Evolutionary conservation across 2,113 vertebrate genomes (phyloP), one percentile per base, ranked within the genome.

Genomic region (Thryonomys swinderianus): DNA sequence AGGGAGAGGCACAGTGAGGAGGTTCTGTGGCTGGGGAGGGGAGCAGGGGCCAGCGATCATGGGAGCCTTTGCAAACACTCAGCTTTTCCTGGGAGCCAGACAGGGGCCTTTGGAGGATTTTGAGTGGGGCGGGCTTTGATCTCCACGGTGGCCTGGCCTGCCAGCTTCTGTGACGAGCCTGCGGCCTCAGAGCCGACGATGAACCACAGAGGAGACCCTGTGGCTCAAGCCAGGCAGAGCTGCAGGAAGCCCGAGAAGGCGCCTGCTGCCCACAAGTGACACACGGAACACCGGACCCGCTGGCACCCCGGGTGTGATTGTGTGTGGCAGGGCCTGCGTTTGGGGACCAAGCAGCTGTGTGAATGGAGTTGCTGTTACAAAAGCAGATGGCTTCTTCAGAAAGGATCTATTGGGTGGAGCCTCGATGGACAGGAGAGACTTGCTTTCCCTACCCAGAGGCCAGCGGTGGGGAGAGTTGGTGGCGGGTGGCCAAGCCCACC

Each of bases 11-110:
- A 21, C 30, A 42, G 3, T 4, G 21, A 32, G 61, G 78, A 51
- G 4, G 3, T 8, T 37, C 23, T 34, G n/a, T 7, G 53, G 67
- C 57, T 42, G 48, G 69, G 7, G 37, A n/a, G 18, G 9, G 30
- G 20, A 14, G 6, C 14, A 7, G 57, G 34, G 5, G 37, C 23
- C 51, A 0, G 20, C 4, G 4, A 27, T 13, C 2, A 0, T 0
- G 3, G 30, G 9, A 76, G 73, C 30, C 42, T 40, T 30, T 4
- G 30, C 6, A 25, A 88, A 64, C 53, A 11, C 21, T n/a, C 10
- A 0, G 76, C 12, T 79, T 84, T 62, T 32, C 9, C 85, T n/a
- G 37, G 48, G 13, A 55, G 37, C 32, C 37, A 21, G 51, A 42
- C 3, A 8, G 62, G 53, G 17, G 2, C 30, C 92, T n/a, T 17